Percentiles rank a stretch among this genome's conserved stretches.
These are phyloP conservation scores for Trichonephila clavata DNA, from an alignment of 1,140 invertebrate genomes.

Conservation along the genomic window DNA sequence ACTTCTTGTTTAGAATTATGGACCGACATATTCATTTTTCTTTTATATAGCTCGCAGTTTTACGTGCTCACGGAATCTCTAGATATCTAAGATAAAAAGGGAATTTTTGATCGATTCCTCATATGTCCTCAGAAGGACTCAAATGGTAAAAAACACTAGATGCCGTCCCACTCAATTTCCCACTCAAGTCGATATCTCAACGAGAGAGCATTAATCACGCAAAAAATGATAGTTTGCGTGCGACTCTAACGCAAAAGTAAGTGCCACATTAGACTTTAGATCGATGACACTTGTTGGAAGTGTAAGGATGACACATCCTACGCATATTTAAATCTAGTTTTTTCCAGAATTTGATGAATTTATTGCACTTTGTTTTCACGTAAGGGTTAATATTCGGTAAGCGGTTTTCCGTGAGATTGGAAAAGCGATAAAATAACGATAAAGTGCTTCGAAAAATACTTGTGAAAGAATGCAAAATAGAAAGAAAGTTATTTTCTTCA, in stretches of 20 bases:
- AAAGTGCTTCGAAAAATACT: too few species aligned
- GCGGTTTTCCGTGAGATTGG: too few species aligned
- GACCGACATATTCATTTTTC: not conserved
- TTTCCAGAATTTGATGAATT: not conserved
- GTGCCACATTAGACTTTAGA: not conserved
- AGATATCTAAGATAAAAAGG: not conserved
- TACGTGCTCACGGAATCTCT: not conserved
- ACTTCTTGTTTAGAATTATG: not conserved
- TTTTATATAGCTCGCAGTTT: not conserved
- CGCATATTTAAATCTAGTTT: slow-evolving; percentile 1
- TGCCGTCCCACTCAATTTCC: not conserved
- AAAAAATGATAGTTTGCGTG: slow-evolving; percentile 13
- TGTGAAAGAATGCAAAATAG: too few species aligned
- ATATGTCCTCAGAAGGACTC: not conserved
- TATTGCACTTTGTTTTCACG: not conserved
- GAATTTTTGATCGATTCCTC: not conserved
- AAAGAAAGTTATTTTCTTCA: too few species aligned
- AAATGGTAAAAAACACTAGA: not conserved
- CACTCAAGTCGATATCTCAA: not conserved
- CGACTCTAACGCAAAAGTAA: not conserved
- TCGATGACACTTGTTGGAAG: not conserved
- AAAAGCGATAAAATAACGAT: too few species aligned
- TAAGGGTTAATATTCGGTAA: not conserved
- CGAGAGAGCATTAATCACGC: not conserved
- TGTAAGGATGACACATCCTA: not conserved